Evolutionary conservation across 2,113 vertebrate genomes (phyloP), one percentile per base, ranked within the genome.

Genomic region (Periophthalmodon schlosseri): DNA sequence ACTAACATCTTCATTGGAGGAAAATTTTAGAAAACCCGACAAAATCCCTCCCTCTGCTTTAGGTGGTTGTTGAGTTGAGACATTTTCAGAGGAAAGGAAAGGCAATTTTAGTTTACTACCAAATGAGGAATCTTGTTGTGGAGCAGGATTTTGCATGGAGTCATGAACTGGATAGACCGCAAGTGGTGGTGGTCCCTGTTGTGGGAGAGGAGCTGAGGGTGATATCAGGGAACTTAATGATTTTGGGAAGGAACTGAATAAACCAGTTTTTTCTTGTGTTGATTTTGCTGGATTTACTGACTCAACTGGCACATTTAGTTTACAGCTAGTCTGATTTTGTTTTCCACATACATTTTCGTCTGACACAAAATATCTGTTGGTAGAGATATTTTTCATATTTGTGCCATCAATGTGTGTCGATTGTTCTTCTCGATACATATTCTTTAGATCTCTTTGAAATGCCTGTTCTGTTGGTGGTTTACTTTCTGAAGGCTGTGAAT

Each of bases 241-340:
- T 80, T 95, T 98, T 74, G 91, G 96, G 11, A 97, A 94, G 5
- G 96, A 96, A 61, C 91, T 95, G 72, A 97, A 95, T 74, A 97
- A 95, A 79, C 92, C 84, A 69, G 78, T 76, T 73, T 83, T 90
- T 66, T 84, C 64, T 65, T 82, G 73, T 68, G 86, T 73, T 73
- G 81, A 76, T 13, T 57, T 63, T 33, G 11, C 44, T 9, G 63
- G 34, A n/a, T 21, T 77, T 15, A 44, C 73, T 61, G 80, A 44
- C 15, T n/a, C 74, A 76, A 61, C 57, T 64, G 11, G 28, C 14
- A 80, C 36, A 72, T 65, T 76, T 75, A 78, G 49, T 39, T 69
- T 68, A 65, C 10, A 44, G 58, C 49, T 73, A 8, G 16, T 21
- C 0, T n/a, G 56, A 70, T 84, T 83, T 77, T 79, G 57, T 44